phyloP scores from a whole-genome alignment of 2,797 vertebrate genomes.

The Tamandua tetradactyla region DNA sequence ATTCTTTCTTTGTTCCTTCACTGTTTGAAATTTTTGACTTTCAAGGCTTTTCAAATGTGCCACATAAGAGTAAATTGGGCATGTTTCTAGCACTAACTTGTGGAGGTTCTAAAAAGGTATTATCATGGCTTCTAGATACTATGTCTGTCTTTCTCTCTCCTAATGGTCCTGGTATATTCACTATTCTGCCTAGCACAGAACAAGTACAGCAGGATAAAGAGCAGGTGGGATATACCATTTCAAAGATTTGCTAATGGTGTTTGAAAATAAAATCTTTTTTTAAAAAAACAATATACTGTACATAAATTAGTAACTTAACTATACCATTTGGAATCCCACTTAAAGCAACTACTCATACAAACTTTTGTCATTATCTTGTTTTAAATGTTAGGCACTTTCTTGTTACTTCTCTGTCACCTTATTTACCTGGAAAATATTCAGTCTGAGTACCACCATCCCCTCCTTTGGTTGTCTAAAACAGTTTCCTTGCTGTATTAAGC shows the following conservation, averaged over 20 bases:
- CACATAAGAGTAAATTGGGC: neutral
- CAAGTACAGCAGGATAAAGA: neutral
- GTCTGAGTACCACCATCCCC: neutral
- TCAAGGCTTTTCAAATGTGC: neutral
- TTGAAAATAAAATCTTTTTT: slow-evolving; percentile 19
- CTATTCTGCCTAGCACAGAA: neutral
- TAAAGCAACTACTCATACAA: neutral
- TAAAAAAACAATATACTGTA: slow-evolving; percentile 7
- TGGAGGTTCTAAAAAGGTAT: neutral
- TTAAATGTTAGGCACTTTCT: neutral
- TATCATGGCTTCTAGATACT: neutral
- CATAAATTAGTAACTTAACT: neutral
- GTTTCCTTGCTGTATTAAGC: neutral
- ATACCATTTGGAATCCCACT: slow-evolving; percentile 1
- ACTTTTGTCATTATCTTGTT: neutral
- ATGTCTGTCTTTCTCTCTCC: neutral
- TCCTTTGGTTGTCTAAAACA: neutral
- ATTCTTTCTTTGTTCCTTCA: neutral
- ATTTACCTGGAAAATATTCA: neutral
- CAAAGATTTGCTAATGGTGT: neutral
- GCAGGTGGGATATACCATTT: neutral
- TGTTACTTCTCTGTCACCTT: neutral
- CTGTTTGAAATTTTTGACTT: neutral
- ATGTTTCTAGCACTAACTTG: slow-evolving; percentile 4
- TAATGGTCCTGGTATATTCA: neutral